phyloP scores from a whole-genome alignment of 2,888 invertebrate genomes.

The Heliconius hortense region DNA sequence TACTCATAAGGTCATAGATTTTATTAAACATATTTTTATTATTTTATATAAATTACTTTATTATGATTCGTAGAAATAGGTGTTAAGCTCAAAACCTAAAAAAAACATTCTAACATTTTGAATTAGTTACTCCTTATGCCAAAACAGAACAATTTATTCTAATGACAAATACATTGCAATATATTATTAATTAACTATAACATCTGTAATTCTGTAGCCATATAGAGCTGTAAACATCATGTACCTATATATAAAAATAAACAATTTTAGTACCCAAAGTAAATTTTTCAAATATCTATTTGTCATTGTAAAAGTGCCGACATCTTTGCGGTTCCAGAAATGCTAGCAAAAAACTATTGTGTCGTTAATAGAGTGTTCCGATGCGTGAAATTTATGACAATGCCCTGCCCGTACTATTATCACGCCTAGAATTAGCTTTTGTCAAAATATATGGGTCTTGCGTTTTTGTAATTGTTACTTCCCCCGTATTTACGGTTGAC shows the following conservation, averaged over 20 bases:
- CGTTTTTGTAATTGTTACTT: slow-evolving; percentile 27
- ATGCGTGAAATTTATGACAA: slow-evolving; percentile 76
- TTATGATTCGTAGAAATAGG: background rate
- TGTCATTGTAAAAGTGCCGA: slow-evolving; percentile 45
- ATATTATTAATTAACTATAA: background rate
- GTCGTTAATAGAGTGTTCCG: slow-evolving; percentile 72
- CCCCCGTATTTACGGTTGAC: slow-evolving; percentile 21
- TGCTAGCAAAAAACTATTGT: slow-evolving; percentile 54
- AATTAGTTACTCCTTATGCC: too few relatives aligned
- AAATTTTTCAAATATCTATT: slow-evolving; percentile 16
- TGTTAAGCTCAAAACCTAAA: background rate
- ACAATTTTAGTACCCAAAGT: background rate
- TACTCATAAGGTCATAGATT: background rate
- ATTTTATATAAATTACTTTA: background rate
- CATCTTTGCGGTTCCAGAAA: slow-evolving; percentile 47
- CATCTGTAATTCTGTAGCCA: background rate
- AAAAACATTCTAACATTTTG: background rate
- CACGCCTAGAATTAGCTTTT: slow-evolving; percentile 75
- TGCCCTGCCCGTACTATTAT: slow-evolving; percentile 67
- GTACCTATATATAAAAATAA: background rate
- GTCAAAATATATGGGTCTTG: slow-evolving; percentile 58
- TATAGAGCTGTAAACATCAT: background rate
- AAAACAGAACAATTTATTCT: too few relatives aligned
- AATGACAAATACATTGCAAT: background rate
- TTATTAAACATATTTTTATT: background rate